Base-by-base conservation (phyloP, 2,888 invertebrate species). In the Oegoconia quadripuncta region DNA sequence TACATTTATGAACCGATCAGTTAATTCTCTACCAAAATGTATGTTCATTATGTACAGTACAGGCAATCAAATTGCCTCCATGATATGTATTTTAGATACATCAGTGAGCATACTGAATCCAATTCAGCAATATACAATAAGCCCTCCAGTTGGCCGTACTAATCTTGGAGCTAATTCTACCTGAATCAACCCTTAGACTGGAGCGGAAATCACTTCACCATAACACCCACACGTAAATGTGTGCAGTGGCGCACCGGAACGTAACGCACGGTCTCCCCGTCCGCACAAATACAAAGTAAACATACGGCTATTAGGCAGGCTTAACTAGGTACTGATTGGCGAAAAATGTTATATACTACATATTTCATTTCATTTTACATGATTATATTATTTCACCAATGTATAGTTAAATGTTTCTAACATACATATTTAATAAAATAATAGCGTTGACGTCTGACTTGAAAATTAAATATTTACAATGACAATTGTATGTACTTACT, bases 231-330 rank as follows among this genome's bases (percentile, higher is more conserved):
- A 57, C 61, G 70, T 74, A 75, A 78, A 80, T 67, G 73, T 61
- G n/a, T n/a, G n/a, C 58, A 63, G 44, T 45, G 41, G 39, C 39
- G 33, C 28, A 52, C 48, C 44, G 49, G 50, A 58, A 59, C 62
- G 68, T 65, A 58, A 60, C 63, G 68, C 66, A 64, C 52, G 69
- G 60, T 76, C 72, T 77, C 7, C 78, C 81, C 62, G n/a, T 51
- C 50, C 56, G 53, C 64, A 73, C 82, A 81, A 82, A 84, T 79
- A 83, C 70, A 64, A 65, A 74, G 77, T 70, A 71, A 73, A 75
- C 80, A 76, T 71, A 72, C 74, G 66, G 74, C 75, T 73, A 71
- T 66, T 74, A 71, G 70, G 74, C 72, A 53, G 71, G 74, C 69
- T 77, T 75, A 65, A 27, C n/a, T n/a, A n/a, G 7, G 27, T 13